phyloP scores from a whole-genome alignment of 2,113 vertebrate species.

The Anolis carolinensis region DNA sequence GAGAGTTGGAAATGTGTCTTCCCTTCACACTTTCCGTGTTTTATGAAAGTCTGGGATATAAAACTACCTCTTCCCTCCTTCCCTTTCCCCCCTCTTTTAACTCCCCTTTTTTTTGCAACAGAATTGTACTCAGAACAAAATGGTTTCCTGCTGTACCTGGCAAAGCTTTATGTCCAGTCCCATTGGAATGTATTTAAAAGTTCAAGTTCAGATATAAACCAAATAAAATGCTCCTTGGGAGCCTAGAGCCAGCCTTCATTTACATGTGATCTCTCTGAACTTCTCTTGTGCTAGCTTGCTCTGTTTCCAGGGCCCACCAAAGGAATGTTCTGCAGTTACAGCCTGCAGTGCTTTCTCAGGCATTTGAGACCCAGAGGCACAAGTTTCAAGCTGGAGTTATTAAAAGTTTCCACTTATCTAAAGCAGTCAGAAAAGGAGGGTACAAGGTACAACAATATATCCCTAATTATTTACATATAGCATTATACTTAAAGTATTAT shows the following conservation, averaged over 20 bases:
- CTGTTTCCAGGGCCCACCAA: slow-evolving; percentile 76
- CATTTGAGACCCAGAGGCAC: slow-evolving; percentile 70
- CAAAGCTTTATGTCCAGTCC: slow-evolving; percentile 39
- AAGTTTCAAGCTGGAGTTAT: slow-evolving; percentile 66
- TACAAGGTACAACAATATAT: slow-evolving; percentile 64
- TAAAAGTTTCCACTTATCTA: slow-evolving; percentile 73
- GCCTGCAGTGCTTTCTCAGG: slow-evolving; percentile 76
- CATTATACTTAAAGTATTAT: slow-evolving; percentile 68
- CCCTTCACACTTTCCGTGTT: not conserved
- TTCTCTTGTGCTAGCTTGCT: slow-evolving; percentile 63
- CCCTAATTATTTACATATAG: slow-evolving; percentile 72
- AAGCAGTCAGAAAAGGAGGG: slow-evolving; percentile 60
- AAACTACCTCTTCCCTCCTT: not conserved
- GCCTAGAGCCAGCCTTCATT: slow-evolving; percentile 75
- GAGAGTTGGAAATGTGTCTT: not conserved
- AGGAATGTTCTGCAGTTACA: slow-evolving; percentile 79
- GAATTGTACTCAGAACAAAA: not conserved
- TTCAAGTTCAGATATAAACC: slow-evolving; percentile 80
- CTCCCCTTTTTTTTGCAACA: not conserved
- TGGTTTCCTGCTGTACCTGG: slow-evolving; percentile 39
- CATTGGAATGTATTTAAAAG: slow-evolving; percentile 61
- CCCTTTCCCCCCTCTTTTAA: not conserved
- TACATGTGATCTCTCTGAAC: slow-evolving; percentile 77
- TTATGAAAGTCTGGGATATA: slow-evolving; percentile 2
- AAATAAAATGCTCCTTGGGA: slow-evolving; percentile 73